Evolutionary conservation across 2,113 vertebrate genomes (phyloP).

Genomic region (Promerops cafer): DNA sequence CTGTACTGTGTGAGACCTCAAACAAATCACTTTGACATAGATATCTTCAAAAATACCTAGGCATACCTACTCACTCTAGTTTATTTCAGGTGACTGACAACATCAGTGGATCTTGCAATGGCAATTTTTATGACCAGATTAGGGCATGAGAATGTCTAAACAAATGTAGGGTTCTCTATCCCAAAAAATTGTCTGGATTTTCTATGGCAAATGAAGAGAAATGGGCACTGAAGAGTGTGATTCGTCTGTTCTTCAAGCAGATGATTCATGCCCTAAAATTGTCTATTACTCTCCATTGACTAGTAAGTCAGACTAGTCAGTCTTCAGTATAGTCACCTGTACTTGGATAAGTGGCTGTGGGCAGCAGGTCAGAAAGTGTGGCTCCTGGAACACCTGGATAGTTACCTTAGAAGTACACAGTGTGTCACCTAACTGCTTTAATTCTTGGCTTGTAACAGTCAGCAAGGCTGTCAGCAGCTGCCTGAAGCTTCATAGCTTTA

Average conservation of each 20-base stretch:
- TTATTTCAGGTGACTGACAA: not conserved
- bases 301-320: not conserved
- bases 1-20: slow-evolving; percentile 13
- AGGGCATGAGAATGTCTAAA: not conserved
- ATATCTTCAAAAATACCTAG: not conserved
- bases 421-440: not conserved
- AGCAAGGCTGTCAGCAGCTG: not conserved
- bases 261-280: not conserved
- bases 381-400: not conserved
- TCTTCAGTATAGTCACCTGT: not conserved
- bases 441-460: not conserved
- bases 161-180: not conserved
- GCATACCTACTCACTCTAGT: not conserved
- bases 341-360: not conserved
- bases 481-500: not conserved
- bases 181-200: not conserved
- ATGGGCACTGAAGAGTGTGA: not conserved
- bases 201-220: not conserved
- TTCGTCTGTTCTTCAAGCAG: not conserved
- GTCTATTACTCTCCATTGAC: not conserved
- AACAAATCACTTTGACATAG: slow-evolving; percentile 31
- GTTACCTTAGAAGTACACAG: not conserved
- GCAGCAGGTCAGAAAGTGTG: not conserved
- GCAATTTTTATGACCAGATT: not conserved
- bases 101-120: not conserved